phyloP scores from a whole-genome alignment of 2,113 vertebrate species.

The Brachionichthys hirsutus region DNA sequence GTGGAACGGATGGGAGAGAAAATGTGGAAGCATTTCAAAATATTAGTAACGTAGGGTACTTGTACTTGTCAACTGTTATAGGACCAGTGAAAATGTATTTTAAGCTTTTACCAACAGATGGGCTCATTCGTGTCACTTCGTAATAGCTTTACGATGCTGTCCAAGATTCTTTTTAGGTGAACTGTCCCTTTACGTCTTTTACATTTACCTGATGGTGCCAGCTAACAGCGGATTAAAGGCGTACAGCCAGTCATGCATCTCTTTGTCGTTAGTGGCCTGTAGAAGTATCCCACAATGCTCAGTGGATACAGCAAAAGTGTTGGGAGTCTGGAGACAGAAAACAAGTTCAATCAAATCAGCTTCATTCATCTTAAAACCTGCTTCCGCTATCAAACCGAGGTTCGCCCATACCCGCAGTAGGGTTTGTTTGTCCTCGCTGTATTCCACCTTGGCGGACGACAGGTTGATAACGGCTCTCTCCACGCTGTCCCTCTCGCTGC shows the following conservation, averaged over 20 bases:
- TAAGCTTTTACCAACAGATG: background rate
- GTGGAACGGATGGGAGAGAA: conserved; percentile 2
- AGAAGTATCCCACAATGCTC: conserved; percentile 95
- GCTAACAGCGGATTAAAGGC: conserved; percentile 97
- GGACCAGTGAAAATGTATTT: too few relatives aligned
- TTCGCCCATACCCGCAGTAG: conserved; percentile 86
- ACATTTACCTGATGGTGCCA: conserved; percentile 91
- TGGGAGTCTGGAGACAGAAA: conserved; percentile 83
- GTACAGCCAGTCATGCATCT: conserved; percentile 99
- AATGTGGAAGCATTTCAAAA: too few relatives aligned
- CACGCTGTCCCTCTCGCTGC: conserved; percentile 88
- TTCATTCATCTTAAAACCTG: background rate
- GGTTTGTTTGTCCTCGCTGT: conserved; percentile 97
- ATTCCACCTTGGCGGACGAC: conserved; percentile 96
- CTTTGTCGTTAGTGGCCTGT: conserved; percentile 94
- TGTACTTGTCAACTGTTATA: background rate
- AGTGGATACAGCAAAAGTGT: conserved; percentile 95
- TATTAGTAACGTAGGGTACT: too few relatives aligned
- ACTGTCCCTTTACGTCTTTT: background rate
- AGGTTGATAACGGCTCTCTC: conserved; percentile 96
- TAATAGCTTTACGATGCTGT: too few relatives aligned
- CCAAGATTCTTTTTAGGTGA: too few relatives aligned
- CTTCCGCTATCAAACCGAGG: background rate
- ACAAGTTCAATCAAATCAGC: background rate
- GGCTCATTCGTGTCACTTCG: background rate